Percentiles rank a stretch among this genome's conserved stretches.
Evolutionary conservation across 2,113 vertebrate species (phyloP).

Genomic region (Himantopus leucocephalus): DNA sequence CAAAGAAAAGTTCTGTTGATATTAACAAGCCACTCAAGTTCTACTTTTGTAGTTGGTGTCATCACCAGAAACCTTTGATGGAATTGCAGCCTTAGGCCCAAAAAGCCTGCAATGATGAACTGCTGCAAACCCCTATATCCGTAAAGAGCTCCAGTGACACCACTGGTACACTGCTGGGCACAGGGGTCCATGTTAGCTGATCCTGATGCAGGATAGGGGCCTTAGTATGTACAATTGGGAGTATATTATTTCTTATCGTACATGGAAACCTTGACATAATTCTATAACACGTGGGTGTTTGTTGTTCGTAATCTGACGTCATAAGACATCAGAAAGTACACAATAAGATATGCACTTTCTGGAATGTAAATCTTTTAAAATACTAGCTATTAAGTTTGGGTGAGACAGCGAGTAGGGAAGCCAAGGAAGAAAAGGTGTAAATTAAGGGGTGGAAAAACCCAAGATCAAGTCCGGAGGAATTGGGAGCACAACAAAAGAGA

Average conservation of each 20-base stretch:
- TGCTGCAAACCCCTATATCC: conserved; percentile 7
- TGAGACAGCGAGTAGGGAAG: background rate
- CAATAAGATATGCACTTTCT: conserved; percentile 21
- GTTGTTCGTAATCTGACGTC: conserved; percentile 43
- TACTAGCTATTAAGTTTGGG: conserved; percentile 33
- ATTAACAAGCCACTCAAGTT: conserved; percentile 46
- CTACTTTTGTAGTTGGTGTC: conserved; percentile 24
- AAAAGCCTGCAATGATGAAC: conserved; percentile 19
- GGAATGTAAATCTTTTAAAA: conserved; percentile 72
- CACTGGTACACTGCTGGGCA: background rate
- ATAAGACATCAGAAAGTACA: conserved; percentile 48
- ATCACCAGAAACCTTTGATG: conserved; percentile 65
- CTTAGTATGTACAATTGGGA: conserved; percentile 42
- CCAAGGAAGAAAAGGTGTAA: background rate
- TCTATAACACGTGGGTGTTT: conserved; percentile 14
- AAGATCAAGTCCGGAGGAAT: background rate
- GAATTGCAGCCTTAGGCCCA: conserved; percentile 65
- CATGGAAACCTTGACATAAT: conserved; percentile 41
- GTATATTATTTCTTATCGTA: conserved; percentile 64
- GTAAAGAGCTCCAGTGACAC: background rate
- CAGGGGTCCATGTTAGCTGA: background rate
- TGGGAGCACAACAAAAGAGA: conserved; percentile 15
- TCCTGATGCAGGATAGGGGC: conserved; percentile 47
- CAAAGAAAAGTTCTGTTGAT: conserved; percentile 73
- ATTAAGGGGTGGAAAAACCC: background rate